Evolutionary conservation across 2,888 invertebrate species (phyloP).

Genomic region (Dryocosmus kuriphilus): DNA sequence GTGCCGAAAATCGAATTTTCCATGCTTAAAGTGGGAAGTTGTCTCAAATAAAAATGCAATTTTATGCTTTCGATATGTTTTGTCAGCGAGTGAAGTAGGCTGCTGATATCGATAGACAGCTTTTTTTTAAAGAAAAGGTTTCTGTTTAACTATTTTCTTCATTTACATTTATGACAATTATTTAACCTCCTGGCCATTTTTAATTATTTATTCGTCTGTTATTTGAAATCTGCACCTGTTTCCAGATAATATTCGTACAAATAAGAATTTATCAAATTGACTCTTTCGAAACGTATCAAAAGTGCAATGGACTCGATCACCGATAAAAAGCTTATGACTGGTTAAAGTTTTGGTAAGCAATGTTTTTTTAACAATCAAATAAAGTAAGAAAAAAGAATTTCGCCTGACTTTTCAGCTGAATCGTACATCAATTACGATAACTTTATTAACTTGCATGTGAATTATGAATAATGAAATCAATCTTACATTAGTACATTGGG

Average conservation of each 20-base stretch:
- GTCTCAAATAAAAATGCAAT: too few species aligned
- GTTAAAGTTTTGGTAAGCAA: not conserved
- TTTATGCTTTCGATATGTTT: too few species aligned
- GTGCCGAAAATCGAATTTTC: too few species aligned
- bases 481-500: conserved; percentile 1
- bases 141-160: not conserved
- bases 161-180: not conserved
- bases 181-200: too few species aligned
- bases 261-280: not conserved
- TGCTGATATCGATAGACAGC: too few species aligned
- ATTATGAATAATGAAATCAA: not conserved
- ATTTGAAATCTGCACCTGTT: not conserved
- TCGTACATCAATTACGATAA: conserved; percentile 28
- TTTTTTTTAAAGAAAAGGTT: not conserved
- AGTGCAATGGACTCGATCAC: not conserved
- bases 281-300: not conserved
- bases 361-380: not conserved
- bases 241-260: not conserved
- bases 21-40: too few species aligned
- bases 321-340: not conserved
- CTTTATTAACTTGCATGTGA: not conserved
- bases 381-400: not conserved
- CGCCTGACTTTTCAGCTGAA: not conserved
- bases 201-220: not conserved
- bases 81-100: too few species aligned